phyloP scores from a whole-genome alignment of 2,888 invertebrate genomes.

The Acanthosepion esculentum region DNA sequence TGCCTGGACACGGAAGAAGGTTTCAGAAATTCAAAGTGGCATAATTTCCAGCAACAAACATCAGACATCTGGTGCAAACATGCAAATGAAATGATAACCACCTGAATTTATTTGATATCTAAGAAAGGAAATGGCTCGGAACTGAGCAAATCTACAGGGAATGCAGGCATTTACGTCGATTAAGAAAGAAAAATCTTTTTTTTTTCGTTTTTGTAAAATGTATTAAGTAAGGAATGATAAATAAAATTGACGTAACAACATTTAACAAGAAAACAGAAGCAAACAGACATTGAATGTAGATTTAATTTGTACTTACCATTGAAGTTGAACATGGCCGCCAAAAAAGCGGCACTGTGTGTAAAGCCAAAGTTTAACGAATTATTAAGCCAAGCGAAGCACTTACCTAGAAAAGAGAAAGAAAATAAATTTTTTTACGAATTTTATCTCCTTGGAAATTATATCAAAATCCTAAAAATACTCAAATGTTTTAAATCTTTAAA shows the following conservation, averaged over 20 bases:
- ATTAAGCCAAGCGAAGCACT: slow-evolving; percentile 5
- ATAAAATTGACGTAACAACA: not conserved
- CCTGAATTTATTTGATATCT: no score
- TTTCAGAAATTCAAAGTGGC: no score
- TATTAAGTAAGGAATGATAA: not conserved
- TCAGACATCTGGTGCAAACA: no score
- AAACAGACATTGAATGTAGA: not conserved
- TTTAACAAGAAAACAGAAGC: not conserved
- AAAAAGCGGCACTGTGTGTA: not conserved
- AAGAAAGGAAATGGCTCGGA: not conserved
- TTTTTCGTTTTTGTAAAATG: not conserved
- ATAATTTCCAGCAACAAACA: no score
- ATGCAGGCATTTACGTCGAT: not conserved
- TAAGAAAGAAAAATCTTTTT: not conserved
- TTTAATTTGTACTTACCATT: not conserved
- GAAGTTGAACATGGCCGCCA: slow-evolving; percentile 14
- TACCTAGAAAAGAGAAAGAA: not conserved
- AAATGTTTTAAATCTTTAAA: no score
- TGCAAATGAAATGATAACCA: no score
- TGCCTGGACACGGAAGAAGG: no score
- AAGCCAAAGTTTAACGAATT: slow-evolving; percentile 21
- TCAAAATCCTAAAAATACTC: no score
- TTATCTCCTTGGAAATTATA: no score
- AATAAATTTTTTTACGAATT: not conserved
- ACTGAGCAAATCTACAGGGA: not conserved